phyloP scores from a whole-genome alignment of 2,113 vertebrate genomes.

The Zapornia atra region DNA sequence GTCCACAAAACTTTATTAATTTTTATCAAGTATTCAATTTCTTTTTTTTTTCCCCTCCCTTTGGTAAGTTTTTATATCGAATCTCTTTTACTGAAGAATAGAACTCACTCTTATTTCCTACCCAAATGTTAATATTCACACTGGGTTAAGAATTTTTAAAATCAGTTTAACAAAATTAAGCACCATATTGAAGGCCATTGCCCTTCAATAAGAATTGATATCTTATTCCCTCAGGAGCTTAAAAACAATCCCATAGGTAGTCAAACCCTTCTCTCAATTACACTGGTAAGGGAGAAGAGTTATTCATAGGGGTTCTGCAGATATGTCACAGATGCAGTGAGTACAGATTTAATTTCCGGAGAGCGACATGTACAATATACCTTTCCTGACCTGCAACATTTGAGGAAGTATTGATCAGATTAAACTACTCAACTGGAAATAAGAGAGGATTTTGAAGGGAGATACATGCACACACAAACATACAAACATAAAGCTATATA shows the following conservation, averaged over 20 bases:
- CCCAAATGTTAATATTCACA: neutral
- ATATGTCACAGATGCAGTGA: neutral
- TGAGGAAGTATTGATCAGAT: neutral
- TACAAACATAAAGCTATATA: neutral
- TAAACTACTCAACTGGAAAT: neutral
- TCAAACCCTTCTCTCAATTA: neutral
- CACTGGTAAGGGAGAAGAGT: neutral
- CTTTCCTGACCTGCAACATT: neutral
- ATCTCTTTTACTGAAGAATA: neutral
- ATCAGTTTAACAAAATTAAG: neutral
- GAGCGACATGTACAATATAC: neutral
- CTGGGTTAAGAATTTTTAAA: neutral
- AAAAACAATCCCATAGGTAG: neutral
- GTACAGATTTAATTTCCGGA: neutral
- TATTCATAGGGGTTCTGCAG: neutral
- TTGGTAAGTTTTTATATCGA: neutral
- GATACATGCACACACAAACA: fast-evolving
- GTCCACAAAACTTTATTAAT: neutral
- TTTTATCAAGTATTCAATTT: neutral
- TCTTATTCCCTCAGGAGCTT: neutral
- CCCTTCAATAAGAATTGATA: neutral
- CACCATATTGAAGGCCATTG: neutral
- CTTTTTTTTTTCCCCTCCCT: neutral
- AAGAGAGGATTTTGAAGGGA: neutral
- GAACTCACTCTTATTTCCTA: neutral